A percentile compares a stretch with the other conserved stretches of the same genome.
Conservation (phyloP, 2,113 vertebrate species). For the Leptosomus discolor region DNA sequence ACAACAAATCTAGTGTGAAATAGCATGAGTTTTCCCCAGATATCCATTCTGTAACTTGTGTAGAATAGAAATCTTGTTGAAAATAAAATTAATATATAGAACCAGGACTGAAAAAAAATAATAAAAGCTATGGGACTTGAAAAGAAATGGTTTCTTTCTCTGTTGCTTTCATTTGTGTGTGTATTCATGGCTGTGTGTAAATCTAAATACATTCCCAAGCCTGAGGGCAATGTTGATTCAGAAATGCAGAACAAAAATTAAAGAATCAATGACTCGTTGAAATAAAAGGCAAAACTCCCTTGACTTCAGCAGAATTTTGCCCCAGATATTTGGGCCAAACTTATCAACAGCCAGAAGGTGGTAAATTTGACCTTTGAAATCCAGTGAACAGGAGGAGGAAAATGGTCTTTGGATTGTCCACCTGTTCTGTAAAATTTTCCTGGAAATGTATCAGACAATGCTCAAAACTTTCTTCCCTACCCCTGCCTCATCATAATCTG, state of each 20-base stretch:
- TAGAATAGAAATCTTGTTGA: conserved; percentile 11
- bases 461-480: neutral
- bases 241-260: conserved; percentile 3
- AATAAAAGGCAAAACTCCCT: neutral
- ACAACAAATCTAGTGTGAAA: conserved; percentile 53
- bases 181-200: neutral
- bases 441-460: neutral
- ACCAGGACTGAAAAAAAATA: conserved; percentile 36
- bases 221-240: neutral
- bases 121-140: conserved; percentile 26
- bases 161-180: neutral
- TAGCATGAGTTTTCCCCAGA: conserved; percentile 26
- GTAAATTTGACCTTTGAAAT: neutral
- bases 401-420: neutral
- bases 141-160: conserved; percentile 3
- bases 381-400: neutral
- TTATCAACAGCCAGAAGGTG: neutral
- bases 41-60: neutral
- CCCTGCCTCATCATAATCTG: neutral
- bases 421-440: neutral
- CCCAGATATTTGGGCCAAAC: neutral
- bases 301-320: neutral
- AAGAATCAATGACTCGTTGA: neutral
- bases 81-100: conserved; percentile 46
- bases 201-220: conserved; percentile 1